phyloP scores from a whole-genome alignment of 2,797 vertebrate genomes.

The Mormyrops boulengeri region DNA sequence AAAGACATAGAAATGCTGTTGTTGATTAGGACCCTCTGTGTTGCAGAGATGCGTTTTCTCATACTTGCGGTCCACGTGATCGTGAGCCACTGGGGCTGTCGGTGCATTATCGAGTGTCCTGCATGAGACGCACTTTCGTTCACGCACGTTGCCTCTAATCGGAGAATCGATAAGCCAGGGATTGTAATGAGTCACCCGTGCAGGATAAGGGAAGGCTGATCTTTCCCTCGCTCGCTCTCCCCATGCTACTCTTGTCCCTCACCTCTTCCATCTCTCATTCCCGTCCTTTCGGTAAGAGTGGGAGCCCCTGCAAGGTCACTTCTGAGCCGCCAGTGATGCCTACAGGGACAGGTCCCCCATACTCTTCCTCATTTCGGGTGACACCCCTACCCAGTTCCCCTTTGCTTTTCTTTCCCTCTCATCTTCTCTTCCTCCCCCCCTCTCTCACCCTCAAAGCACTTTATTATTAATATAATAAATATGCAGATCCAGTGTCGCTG shows the following conservation, averaged over 20 bases:
- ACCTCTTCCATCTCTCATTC: background rate
- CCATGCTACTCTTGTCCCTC: background rate
- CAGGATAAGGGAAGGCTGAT: background rate
- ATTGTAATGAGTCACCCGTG: background rate
- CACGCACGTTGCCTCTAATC: background rate
- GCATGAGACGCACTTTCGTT: background rate
- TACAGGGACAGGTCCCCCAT: background rate
- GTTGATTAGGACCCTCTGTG: background rate
- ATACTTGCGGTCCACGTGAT: background rate
- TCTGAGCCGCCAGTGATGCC: background rate
- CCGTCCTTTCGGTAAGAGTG: background rate
- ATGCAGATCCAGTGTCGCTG: background rate
- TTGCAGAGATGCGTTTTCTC: background rate
- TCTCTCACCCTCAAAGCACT: background rate
- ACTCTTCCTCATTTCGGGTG: background rate
- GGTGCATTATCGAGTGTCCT: background rate
- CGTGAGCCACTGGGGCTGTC: background rate
- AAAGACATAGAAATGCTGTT: background rate
- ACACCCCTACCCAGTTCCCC: background rate
- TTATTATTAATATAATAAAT: background rate
- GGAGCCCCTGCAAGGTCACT: background rate
- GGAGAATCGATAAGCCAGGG: background rate
- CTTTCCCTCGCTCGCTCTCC: background rate
- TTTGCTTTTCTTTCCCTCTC: background rate
- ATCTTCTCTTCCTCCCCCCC: background rate